Conservation (phyloP, 2,113 vertebrate genomes). For the Orycteropus afer region DNA sequence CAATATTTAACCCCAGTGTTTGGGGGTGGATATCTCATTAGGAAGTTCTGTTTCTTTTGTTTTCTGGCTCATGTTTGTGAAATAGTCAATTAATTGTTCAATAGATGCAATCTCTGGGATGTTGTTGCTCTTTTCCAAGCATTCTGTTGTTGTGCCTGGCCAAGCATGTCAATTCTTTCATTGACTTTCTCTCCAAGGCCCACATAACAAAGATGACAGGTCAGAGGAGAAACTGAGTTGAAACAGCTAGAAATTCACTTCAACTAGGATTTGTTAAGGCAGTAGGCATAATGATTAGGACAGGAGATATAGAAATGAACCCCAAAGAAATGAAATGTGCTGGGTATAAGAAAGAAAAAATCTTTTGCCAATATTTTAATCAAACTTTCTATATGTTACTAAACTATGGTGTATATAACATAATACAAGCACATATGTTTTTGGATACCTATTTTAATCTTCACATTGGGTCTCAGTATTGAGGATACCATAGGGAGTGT, state of each 20-base stretch:
- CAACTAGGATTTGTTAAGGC: background rate
- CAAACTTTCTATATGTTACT: background rate
- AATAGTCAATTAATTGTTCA: constrained; percentile 62
- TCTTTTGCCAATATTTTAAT: background rate
- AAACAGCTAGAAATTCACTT: constrained; percentile 37
- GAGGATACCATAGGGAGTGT: background rate
- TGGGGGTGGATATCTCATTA: background rate
- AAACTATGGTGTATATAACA: background rate
- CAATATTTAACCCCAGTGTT: constrained; percentile 9
- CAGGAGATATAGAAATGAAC: background rate
- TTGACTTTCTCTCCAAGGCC: background rate
- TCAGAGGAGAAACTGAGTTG: background rate
- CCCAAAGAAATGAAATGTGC: background rate
- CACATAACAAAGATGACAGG: background rate
- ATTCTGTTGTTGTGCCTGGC: background rate
- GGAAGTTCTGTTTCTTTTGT: constrained; percentile 50
- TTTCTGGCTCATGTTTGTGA: constrained; percentile 64
- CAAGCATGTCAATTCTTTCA: background rate
- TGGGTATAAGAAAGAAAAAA: background rate
- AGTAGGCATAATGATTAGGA: background rate
- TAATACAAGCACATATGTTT: background rate
- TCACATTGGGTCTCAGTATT: background rate
- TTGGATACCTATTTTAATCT: constrained; percentile 32
- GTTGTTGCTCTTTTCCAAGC: constrained; percentile 50
- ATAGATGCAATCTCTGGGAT: constrained; percentile 38